Base-by-base conservation (phyloP, 1,140 invertebrate species). In the Hyles vespertilio region DNA sequence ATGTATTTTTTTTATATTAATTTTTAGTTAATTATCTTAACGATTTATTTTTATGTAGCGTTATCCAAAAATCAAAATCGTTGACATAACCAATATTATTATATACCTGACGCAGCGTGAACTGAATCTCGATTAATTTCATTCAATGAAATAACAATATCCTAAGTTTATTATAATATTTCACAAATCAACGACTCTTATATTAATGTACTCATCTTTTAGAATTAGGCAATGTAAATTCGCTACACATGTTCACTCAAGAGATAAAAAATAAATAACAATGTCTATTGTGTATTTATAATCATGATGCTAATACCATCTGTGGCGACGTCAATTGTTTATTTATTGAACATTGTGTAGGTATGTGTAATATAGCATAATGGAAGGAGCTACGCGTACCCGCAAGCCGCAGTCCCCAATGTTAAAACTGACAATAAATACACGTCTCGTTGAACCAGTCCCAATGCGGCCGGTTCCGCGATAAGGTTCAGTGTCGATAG, bases 311-410 rank as follows among this genome's bases (percentile, higher is more conserved):
- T 61, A 60, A 62, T 55, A 63, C 70, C 66, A 70, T 74, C 58
- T 71, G 67, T 63, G 65, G 63, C 56, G 60, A 70, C 73, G 68
- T 72, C 65, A 74, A 71, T 77, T 77, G 72, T 77, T 74, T 73
- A 74, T 78, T 71, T 70, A 71, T 71, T 67, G 56, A 67, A 70
- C 69, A 73, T 70, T 71, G 77, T 74, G 74, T 73, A 66, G 76
- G 81, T 81, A 79, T 65, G 52, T 75, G 68, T 60, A 61, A 48
- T 65, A 72, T 74, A 73, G 71, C 69, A 67, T 70, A 67, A 67
- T 68, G 51, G 59, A 61, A 69, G 63, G 46, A 65, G 55, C 58
- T 55, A 45, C 64, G 65, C 56, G 40, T 73, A 73, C 72, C 67
- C 72, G 61, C 77, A 74, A 70, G 69, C 68, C 67, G 61, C 77